Evolutionary conservation across 2,888 invertebrate genomes (phyloP).

Genomic region (Molorchus minor): DNA sequence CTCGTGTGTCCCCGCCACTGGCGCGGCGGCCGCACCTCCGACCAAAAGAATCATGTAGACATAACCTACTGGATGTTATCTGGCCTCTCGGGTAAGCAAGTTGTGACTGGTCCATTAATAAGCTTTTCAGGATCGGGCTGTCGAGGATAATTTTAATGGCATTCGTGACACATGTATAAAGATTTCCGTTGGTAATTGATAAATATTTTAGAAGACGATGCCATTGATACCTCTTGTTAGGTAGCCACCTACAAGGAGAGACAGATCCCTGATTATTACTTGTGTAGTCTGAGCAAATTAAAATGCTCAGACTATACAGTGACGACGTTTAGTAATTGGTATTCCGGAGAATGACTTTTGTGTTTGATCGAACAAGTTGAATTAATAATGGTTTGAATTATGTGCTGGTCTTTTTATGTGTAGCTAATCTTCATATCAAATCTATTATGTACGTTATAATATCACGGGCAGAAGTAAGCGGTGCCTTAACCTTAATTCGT

Average conservation of each 20-base stretch:
- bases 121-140: slow-evolving; percentile 29
- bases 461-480: too few relatives aligned
- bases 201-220: slow-evolving; percentile 18
- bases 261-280: neutral
- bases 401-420: too few relatives aligned
- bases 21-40: slow-evolving; percentile 29
- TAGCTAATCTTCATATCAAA: too few relatives aligned
- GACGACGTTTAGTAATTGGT: too few relatives aligned
- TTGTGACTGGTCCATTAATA: slow-evolving; percentile 38
- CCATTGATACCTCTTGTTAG: slow-evolving; percentile 24
- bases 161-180: slow-evolving; percentile 28
- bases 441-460: too few relatives aligned
- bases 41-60: slow-evolving; percentile 37
- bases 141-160: slow-evolving; percentile 26
- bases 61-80: slow-evolving; percentile 40
- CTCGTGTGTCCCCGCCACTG: slow-evolving; percentile 12
- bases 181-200: slow-evolving; percentile 28
- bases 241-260: slow-evolving; percentile 5
- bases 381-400: too few relatives aligned
- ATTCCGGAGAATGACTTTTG: too few relatives aligned
- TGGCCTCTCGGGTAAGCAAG: slow-evolving; percentile 34
- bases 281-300: too few relatives aligned
- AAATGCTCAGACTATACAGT: slow-evolving; percentile 1
- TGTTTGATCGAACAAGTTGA: too few relatives aligned
- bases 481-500: too few relatives aligned